Evolutionary conservation across 2,113 vertebrate genomes (phyloP).

Genomic region (Planiliza haematocheilus): DNA sequence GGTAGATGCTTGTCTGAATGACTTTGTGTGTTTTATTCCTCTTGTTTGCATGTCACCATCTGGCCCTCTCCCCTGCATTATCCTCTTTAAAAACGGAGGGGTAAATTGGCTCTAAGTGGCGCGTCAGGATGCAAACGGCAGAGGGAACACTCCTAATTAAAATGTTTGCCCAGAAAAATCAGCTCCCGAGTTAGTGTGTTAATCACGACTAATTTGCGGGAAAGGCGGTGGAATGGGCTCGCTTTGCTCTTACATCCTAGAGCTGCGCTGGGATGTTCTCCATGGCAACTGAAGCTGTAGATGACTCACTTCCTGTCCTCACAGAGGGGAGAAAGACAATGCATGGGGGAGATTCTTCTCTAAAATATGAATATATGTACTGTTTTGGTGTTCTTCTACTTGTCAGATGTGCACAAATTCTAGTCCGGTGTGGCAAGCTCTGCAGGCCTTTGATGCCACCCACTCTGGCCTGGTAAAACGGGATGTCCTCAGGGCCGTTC

Average conservation of each 20-base stretch:
- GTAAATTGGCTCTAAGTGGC: slow-evolving; percentile 82
- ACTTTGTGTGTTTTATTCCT: slow-evolving; percentile 54
- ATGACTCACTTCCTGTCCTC: slow-evolving; percentile 55
- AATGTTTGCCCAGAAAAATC: slow-evolving; percentile 85
- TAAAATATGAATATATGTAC: slow-evolving; percentile 20
- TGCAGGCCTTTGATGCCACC: slow-evolving; percentile 80
- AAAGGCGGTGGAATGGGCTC: slow-evolving; percentile 56
- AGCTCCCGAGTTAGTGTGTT: slow-evolving; percentile 80
- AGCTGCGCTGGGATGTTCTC: slow-evolving; percentile 67
- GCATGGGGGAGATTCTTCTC: neutral
- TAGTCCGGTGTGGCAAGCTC: slow-evolving; percentile 73
- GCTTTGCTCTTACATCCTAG: slow-evolving; percentile 36
- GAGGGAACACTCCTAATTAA: slow-evolving; percentile 83
- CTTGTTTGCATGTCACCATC: slow-evolving; percentile 73
- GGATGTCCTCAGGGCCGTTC: slow-evolving; percentile 82
- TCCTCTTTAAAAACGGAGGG: slow-evolving; percentile 70
- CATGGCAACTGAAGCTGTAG: slow-evolving; percentile 71
- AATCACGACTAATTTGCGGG: slow-evolving; percentile 82
- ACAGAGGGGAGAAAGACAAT: slow-evolving; percentile 22
- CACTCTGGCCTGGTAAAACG: slow-evolving; percentile 77
- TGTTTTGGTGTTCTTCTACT: slow-evolving; percentile 23
- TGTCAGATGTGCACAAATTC: slow-evolving; percentile 48
- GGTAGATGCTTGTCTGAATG: slow-evolving; percentile 37
- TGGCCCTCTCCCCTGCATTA: slow-evolving; percentile 68
- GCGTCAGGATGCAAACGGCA: slow-evolving; percentile 76